Conservation (phyloP, 1,140 invertebrate species). For the Trichonephila inaurata region DNA sequence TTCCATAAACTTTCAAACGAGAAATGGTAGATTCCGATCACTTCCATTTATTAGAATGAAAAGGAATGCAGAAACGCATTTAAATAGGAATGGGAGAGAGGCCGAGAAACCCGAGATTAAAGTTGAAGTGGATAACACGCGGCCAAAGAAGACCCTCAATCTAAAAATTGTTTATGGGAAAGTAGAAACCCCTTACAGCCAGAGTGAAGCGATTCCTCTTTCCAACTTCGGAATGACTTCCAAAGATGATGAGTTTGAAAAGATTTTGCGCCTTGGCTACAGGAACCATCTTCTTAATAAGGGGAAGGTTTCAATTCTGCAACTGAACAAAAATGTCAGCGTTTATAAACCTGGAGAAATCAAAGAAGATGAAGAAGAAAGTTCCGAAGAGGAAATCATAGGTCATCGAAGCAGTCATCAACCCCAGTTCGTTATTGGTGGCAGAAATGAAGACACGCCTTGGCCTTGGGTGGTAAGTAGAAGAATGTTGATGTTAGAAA, state of each 20-base stretch:
- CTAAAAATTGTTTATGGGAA: background rate
- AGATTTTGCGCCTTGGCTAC: background rate
- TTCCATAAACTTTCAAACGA: too few species aligned
- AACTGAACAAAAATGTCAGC: background rate
- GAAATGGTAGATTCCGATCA: too few species aligned
- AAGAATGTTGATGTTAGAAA: too few species aligned
- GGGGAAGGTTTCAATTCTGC: background rate
- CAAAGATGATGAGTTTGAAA: background rate
- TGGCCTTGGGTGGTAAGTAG: constrained; percentile 61
- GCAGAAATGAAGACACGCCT: background rate
- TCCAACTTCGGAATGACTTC: background rate
- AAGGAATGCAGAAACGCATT: too few species aligned
- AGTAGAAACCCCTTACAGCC: background rate
- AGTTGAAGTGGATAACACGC: background rate
- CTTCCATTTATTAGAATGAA: too few species aligned
- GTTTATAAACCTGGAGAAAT: background rate
- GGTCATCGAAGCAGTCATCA: background rate
- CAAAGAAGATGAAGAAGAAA: background rate
- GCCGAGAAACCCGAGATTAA: background rate
- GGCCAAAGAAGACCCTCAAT: background rate
- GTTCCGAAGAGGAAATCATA: background rate
- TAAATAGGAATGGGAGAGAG: background rate
- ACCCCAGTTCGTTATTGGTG: constrained; percentile 41
- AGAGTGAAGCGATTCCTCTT: background rate
- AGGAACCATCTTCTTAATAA: background rate